Percentiles rank a stretch among this genome's conserved stretches.
Conservation (phyloP, 1,140 invertebrate species). For the Tetragnatha versicolor region DNA sequence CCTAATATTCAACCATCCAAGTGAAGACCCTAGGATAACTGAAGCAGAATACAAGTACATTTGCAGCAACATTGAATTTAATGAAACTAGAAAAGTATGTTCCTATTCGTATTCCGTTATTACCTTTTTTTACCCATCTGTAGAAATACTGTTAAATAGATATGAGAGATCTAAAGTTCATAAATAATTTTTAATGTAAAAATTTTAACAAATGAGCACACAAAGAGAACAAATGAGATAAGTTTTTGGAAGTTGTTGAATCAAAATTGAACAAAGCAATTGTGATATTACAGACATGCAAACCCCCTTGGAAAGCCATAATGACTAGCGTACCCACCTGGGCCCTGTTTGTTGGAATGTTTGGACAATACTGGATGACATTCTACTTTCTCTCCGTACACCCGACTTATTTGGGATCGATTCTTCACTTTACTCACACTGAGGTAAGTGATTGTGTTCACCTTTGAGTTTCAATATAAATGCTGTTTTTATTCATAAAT, state of each 20-base stretch:
- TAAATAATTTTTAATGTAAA: no score
- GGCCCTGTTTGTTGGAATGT: slow-evolving; percentile 90
- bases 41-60: slow-evolving; percentile 28
- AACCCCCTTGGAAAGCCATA: slow-evolving; percentile 80
- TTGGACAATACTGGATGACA: slow-evolving; percentile 90
- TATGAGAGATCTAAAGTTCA: no score
- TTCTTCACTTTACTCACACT: slow-evolving; percentile 86
- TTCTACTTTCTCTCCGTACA: slow-evolving; percentile 92
- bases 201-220: no score
- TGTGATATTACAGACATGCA: slow-evolving; percentile 1
- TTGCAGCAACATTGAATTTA: not conserved
- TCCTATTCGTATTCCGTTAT: no score
- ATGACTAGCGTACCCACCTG: slow-evolving; percentile 84
- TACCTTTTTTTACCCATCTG: no score
- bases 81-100: no score
- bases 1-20: not conserved
- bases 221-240: no score
- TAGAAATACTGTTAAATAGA: no score
- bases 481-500: no score
- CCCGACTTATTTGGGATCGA: slow-evolving; percentile 91
- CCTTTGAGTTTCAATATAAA: no score
- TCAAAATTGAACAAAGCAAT: no score
- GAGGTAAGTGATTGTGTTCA: slow-evolving; percentile 73
- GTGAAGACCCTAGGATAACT: not conserved
- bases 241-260: no score